Evolutionary conservation across 2,888 invertebrate species (phyloP).

Genomic region (Orthosia gracilis): DNA sequence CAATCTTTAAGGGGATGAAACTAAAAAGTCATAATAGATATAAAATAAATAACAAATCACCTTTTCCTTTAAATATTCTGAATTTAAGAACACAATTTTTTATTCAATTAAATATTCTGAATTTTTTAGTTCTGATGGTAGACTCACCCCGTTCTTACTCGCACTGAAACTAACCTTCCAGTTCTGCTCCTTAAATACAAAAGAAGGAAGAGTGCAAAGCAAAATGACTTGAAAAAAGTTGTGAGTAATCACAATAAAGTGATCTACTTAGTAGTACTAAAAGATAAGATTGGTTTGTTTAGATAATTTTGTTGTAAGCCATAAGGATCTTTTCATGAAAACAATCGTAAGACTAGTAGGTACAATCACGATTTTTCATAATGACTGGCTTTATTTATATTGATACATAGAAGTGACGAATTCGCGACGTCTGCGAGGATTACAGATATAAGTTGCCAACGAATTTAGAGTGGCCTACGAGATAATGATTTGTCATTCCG

Average conservation of each 20-base stretch:
- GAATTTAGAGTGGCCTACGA: neutral
- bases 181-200: slow-evolving; percentile 21
- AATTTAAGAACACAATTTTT: neutral
- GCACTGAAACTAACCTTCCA: slow-evolving; percentile 4
- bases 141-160: neutral
- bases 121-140: neutral
- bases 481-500: neutral
- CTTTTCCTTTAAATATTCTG: slow-evolving; percentile 11
- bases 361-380: neutral
- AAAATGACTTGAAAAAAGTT: slow-evolving; percentile 13
- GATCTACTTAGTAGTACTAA: slow-evolving; percentile 2
- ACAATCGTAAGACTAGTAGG: neutral
- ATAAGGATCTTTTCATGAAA: neutral
- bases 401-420: neutral
- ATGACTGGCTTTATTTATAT: too few species aligned
- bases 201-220: neutral
- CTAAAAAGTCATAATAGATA: too few species aligned
- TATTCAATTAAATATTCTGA: too few species aligned
- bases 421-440: neutral
- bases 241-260: neutral
- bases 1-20: too few species aligned
- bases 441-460: neutral
- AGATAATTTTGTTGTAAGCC: slow-evolving; percentile 7
- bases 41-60: neutral
- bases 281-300: slow-evolving; percentile 16